A percentile compares a stretch with the other conserved stretches of the same genome.
These are phyloP conservation scores for Volucella zonaria DNA, from an alignment of 2,888 invertebrate genomes.

Conservation along the genomic window DNA sequence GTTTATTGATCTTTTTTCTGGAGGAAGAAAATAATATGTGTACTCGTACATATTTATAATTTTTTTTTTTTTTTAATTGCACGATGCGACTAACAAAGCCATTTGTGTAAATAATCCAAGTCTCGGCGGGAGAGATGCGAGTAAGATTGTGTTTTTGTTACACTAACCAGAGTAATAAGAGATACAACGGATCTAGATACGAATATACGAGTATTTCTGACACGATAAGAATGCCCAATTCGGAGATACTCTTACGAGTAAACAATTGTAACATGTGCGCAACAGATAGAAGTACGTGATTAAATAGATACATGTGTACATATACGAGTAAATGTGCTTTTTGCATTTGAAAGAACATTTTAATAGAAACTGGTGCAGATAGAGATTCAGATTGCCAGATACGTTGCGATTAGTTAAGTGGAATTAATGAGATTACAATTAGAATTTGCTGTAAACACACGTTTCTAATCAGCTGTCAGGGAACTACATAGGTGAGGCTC, in stretches of 20 bases:
- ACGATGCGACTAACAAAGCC: slow-evolving; percentile 15
- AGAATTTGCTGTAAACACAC: too few relatives aligned
- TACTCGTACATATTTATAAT: too few relatives aligned
- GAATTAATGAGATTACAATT: too few relatives aligned
- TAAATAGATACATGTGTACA: not conserved
- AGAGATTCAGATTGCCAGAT: too few relatives aligned
- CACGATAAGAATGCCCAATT: slow-evolving; percentile 22
- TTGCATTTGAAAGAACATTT: not conserved
- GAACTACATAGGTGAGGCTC: too few relatives aligned
- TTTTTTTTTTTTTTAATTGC: not conserved
- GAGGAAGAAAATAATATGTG: not conserved
- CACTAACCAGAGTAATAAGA: not conserved
- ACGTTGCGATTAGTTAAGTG: too few relatives aligned
- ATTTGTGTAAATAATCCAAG: slow-evolving; percentile 44
- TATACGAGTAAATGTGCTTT: not conserved
- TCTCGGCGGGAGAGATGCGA: slow-evolving; percentile 14
- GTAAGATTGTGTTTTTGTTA: slow-evolving; percentile 5
- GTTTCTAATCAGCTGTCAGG: too few relatives aligned
- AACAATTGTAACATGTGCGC: slow-evolving; percentile 19
- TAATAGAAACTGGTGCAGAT: too few relatives aligned
- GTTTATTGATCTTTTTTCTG: slow-evolving; percentile 32
- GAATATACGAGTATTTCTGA: not conserved
- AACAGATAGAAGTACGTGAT: not conserved
- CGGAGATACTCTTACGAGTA: not conserved
- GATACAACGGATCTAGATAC: not conserved